Evolutionary conservation across 1,140 invertebrate species (phyloP).

Genomic region (Dinoponera quadriceps): DNA sequence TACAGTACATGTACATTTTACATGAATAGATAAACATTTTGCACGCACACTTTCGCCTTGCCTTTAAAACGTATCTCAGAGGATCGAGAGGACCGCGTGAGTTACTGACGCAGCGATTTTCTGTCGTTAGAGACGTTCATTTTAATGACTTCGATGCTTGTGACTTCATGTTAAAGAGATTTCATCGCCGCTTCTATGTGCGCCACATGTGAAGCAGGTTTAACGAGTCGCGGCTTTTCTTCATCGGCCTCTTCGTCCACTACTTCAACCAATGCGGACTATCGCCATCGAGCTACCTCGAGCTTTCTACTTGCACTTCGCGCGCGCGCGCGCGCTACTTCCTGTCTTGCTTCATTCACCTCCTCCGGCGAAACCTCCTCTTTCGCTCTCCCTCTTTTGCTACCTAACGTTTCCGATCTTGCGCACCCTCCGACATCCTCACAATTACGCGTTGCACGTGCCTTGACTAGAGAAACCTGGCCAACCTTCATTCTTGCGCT

Average conservation of each 20-base stretch:
- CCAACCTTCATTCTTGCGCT: conserved; percentile 65
- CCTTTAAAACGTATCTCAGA: background rate
- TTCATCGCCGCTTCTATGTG: conserved; percentile 81
- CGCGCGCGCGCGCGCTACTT: conserved; percentile 16
- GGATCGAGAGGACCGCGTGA: background rate
- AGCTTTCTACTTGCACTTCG: conserved; percentile 56
- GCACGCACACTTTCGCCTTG: background rate
- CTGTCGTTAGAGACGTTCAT: conserved; percentile 29
- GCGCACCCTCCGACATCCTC: conserved; percentile 77
- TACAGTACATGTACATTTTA: background rate
- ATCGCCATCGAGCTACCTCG: conserved; percentile 68
- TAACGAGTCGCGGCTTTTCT: conserved; percentile 78
- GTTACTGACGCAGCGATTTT: conserved; percentile 2
- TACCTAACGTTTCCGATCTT: conserved; percentile 62
- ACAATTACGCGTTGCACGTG: conserved; percentile 84
- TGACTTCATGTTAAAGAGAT: no score
- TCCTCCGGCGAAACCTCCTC: conserved; percentile 28
- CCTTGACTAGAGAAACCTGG: conserved; percentile 82
- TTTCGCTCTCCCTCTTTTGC: conserved; percentile 63
- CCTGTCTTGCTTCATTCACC: conserved; percentile 25
- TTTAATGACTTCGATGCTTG: conserved; percentile 79
- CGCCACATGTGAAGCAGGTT: conserved; percentile 80
- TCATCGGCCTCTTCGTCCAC: conserved; percentile 45
- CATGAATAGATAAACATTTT: background rate
- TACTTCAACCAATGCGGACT: conserved; percentile 24